Percentiles rank a stretch among this genome's conserved stretches.
Conservation (phyloP, 1,140 invertebrate genomes). For the Drosophila tristis region DNA sequence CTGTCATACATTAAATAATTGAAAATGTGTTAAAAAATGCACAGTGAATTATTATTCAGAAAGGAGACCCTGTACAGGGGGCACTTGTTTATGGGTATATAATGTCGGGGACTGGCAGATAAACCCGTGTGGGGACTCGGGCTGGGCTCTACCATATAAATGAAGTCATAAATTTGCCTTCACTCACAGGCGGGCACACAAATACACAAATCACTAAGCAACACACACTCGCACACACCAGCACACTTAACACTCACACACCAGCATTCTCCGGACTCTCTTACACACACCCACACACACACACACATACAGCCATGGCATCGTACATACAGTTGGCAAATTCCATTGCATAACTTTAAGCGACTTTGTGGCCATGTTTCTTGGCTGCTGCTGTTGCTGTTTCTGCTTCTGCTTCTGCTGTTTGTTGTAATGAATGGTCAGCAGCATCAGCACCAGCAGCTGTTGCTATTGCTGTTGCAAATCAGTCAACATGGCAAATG, state of each 20-base stretch:
- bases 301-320: not conserved
- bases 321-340: slow-evolving; percentile 11
- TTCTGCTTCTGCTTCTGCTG: slow-evolving; percentile 19
- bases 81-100: slow-evolving; percentile 4
- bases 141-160: slow-evolving; percentile 35
- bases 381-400: slow-evolving; percentile 5
- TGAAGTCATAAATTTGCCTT: slow-evolving; percentile 48
- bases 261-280: not conserved
- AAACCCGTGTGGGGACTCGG: not conserved
- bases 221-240: not conserved
- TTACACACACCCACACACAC: slow-evolving; percentile 10
- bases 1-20: slow-evolving; percentile 45
- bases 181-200: slow-evolving; percentile 27
- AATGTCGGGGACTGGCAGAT: not conserved
- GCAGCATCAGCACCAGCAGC: slow-evolving; percentile 17
- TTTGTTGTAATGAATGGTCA: slow-evolving; percentile 18
- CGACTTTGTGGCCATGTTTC: slow-evolving; percentile 44
- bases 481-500: slow-evolving; percentile 57
- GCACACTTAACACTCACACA: not conserved
- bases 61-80: slow-evolving; percentile 13
- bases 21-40: slow-evolving; percentile 47
- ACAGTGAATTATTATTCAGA: slow-evolving; percentile 49
- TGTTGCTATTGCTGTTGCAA: slow-evolving; percentile 28
- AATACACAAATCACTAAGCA: slow-evolving; percentile 35
- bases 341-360: slow-evolving; percentile 56